Conservation (phyloP, 2,113 vertebrate species). For the Loxodonta africana region DNA sequence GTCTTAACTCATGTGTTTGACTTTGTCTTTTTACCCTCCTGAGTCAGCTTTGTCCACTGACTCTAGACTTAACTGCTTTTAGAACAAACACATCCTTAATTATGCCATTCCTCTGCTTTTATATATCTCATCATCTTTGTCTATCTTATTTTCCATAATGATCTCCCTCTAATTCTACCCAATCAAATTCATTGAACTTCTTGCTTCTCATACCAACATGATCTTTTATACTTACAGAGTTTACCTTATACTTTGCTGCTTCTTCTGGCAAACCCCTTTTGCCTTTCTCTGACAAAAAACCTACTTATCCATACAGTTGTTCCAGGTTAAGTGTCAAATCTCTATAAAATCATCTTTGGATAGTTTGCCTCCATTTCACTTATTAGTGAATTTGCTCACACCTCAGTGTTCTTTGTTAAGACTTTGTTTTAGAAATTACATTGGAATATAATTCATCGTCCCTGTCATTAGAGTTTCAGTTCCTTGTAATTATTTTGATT, state of each 20-base stretch:
- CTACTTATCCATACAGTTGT: neutral
- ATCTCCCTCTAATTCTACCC: neutral
- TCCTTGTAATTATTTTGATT: neutral
- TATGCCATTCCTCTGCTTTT: neutral
- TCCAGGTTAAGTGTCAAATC: neutral
- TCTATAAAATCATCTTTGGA: neutral
- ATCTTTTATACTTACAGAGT: neutral
- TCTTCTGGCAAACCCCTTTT: neutral
- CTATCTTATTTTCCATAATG: neutral
- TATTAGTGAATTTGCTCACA: neutral
- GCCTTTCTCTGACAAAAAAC: neutral
- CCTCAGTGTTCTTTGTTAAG: neutral
- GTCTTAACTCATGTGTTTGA: neutral
- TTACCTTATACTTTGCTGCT: neutral
- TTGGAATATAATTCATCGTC: neutral
- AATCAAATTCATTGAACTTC: neutral
- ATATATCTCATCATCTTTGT: fast-evolving
- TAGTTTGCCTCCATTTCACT: neutral
- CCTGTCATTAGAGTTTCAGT: neutral
- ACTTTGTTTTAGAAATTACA: neutral
- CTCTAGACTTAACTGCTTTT: neutral
- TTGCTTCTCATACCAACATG: neutral
- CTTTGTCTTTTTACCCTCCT: neutral
- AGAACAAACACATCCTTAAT: neutral
- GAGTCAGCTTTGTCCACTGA: neutral